A percentile compares a stretch with the other conserved stretches of the same genome.
phyloP scores from a whole-genome alignment of 2,888 invertebrate species.

The Odontomyia ornata region DNA sequence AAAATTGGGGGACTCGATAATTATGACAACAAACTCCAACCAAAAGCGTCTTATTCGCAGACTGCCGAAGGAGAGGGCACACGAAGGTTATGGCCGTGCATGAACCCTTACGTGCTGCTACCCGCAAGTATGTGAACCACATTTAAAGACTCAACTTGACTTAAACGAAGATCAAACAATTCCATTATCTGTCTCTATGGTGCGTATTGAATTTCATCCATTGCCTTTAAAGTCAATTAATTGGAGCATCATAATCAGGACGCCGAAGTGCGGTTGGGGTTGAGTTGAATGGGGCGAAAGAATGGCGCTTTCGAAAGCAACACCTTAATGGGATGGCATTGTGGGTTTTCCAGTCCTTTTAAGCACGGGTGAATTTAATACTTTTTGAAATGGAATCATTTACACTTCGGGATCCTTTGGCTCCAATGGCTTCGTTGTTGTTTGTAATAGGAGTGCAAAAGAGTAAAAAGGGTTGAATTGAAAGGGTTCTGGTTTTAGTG shows the following conservation, averaged over 20 bases:
- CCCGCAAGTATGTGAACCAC: neutral
- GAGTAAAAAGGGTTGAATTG: no score
- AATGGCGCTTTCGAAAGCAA: no score
- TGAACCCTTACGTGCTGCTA: neutral
- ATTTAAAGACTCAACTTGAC: neutral
- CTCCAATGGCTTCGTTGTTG: no score
- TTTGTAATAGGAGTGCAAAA: no score
- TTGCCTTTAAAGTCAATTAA: slow-evolving; percentile 8
- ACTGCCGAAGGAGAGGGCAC: slow-evolving; percentile 18
- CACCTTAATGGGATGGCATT: no score
- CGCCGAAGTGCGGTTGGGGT: neutral
- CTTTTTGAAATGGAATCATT: no score
- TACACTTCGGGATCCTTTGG: no score
- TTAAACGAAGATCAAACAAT: neutral
- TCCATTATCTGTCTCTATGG: neutral
- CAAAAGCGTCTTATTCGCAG: slow-evolving; percentile 13
- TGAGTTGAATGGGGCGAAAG: neutral
- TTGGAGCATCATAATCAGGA: neutral
- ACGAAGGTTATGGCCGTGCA: slow-evolving; percentile 39
- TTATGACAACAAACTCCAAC: slow-evolving; percentile 21
- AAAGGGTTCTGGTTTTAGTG: no score
- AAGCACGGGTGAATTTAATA: no score
- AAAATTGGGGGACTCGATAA: neutral
- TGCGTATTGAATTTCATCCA: neutral
- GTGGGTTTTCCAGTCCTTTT: no score